These are phyloP conservation scores for Manis pentadactyla DNA, from an alignment of 2,797 vertebrate species.

Conservation along the genomic window DNA sequence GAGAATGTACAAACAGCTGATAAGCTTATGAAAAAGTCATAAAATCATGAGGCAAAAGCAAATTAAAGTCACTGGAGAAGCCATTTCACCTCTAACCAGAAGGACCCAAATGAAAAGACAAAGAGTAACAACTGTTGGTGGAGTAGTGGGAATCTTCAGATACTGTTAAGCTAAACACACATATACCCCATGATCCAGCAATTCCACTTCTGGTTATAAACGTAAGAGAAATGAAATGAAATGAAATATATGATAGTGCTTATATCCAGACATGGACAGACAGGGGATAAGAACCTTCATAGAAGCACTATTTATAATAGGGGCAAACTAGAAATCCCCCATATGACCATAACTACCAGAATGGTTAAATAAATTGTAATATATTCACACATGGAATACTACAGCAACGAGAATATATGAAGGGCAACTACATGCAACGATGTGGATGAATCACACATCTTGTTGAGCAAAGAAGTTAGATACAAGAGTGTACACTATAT, in stretches of 20 bases:
- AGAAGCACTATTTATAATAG: background rate
- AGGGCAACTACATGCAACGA: background rate
- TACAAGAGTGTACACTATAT: background rate
- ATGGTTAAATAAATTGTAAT: background rate
- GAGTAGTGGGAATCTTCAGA: background rate
- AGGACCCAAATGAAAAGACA: background rate
- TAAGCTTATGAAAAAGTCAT: constrained; percentile 5
- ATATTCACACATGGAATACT: background rate
- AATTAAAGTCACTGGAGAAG: constrained; percentile 23
- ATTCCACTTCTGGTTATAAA: background rate
- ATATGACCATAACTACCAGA: background rate
- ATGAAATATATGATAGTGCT: background rate
- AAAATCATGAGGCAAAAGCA: background rate
- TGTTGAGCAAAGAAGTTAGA: background rate
- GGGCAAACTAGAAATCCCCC: background rate
- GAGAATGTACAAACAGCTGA: background rate
- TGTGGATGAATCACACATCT: background rate
- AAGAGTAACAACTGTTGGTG: background rate
- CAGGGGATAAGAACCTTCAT: background rate
- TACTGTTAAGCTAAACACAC: background rate
- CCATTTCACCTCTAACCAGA: background rate
- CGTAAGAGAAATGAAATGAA: background rate
- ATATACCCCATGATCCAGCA: background rate
- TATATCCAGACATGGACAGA: background rate
- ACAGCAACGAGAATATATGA: background rate